Base-by-base conservation (phyloP, 2,113 vertebrate genomes). In the Pseudolaguvia tuberculata region DNA sequence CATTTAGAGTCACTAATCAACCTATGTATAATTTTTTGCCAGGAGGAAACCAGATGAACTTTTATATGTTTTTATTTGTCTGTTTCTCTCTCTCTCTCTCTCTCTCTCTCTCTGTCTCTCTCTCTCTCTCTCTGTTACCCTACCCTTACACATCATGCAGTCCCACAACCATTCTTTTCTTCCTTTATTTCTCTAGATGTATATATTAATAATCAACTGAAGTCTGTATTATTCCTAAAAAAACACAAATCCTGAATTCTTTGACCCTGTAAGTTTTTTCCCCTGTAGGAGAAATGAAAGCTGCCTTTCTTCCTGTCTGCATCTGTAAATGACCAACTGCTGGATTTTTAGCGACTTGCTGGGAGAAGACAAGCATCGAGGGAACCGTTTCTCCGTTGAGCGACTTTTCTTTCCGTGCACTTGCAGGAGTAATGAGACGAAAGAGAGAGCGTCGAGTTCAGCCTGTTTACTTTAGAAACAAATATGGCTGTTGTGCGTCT, bases 341-440 rank as follows among this genome's bases (percentile, higher is more conserved):
- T 79, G 75, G 61, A 66, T 65, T 52, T 81, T 85, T 85, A 82
- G 78, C 73, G 81, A 68, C 73, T 83, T 80, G 82, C 83, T 39
- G 80, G 56, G 70, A 53, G 81, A 83, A 80, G 82, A 82, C 21
- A 47, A 61, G 81, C 56, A 58, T 86, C 86, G 84, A n/a, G 88
- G 87, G 89, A 89, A 84, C 84, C 59, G 85, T 87, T 88, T 86
- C 85, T 86, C 79, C 78, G 57, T 57, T 70, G 8, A 88, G 85
- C 84, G 86, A 88, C 88, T 88, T 88, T 88, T 80, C 87, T 89
- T 87, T 90, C 87, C 83, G 80, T 84, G 80, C 81, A 74, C 89
- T 88, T 85, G 77, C 69, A 77, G 81, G 79, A 86, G 83, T 87
- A 89, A 88, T 82, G 81, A 83, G 80, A 78, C 83, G 71, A 83